Base-by-base conservation (phyloP, 2,113 vertebrate species). In the Nycticryphes semicollaris region DNA sequence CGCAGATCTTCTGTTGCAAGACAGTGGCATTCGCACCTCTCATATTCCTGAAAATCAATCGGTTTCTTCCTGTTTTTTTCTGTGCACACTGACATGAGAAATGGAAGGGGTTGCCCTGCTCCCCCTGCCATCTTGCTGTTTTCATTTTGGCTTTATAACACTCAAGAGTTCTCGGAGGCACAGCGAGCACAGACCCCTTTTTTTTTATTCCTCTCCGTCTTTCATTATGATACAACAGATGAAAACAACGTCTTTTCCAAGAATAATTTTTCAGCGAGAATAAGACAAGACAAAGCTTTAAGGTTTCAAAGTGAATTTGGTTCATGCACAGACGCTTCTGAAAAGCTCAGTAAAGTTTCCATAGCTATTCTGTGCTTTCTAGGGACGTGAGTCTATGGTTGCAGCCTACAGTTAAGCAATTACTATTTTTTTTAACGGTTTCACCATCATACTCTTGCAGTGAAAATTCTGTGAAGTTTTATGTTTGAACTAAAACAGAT, bases 401-500 rank as follows among this genome's bases (percentile, higher is more conserved):
- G 67, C 56, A 45, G 83, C 87, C 83, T 87, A 27, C 28, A 84
- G 53, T 88, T 85, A 51, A 73, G 68, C 81, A 54, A 21, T 47
- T 22, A 48, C 24, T 17, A 47, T 27, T 63, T 66, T 64, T 73
- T 96, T 78, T 62, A 84, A 66, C 43, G 22, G 59, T 86, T 90
- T 84, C 37, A 66, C 56, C 37, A 24, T 86, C 39, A 25, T 83
- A 54, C 28, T 83, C 37, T 83, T 77, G 43, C 68, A 88, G 18
- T 93, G 73, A 80, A 88, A 93, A 92, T 93, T 96, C 56, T 79
- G 31, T n/a, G 30, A 91, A 83, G 59, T 93, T 90, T 67, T 95
- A 23, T 84, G 66, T 88, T 92, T 91, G 68, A 93, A 68, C 73
- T 95, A 37, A 92, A 94, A 64, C 92, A 96, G 94, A 96, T 93